A percentile compares a stretch with the other conserved stretches of the same genome.
phyloP scores from a whole-genome alignment of 2,113 vertebrate genomes.

The Scomber japonicus region DNA sequence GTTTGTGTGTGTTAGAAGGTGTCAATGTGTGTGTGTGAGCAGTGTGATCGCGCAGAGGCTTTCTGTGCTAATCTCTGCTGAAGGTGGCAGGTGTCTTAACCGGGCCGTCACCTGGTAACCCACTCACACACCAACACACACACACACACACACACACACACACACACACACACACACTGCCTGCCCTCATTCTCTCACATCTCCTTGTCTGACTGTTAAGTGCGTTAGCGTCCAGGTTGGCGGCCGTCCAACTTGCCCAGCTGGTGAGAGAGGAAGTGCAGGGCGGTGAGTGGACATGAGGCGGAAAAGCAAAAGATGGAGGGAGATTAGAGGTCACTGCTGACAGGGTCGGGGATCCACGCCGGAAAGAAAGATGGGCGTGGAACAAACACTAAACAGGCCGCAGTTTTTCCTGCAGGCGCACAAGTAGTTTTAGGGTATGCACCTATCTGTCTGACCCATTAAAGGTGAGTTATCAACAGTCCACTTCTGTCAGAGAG shows the following conservation, averaged over 20 bases:
- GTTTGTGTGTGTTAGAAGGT: slow-evolving; percentile 25
- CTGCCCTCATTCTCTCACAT: slow-evolving; percentile 49
- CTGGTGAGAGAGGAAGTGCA: slow-evolving; percentile 43
- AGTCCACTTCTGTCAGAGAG: slow-evolving; percentile 17
- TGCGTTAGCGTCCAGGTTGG: slow-evolving; percentile 57
- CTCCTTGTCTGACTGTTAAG: slow-evolving; percentile 51
- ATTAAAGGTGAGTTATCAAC: slow-evolving; percentile 46
- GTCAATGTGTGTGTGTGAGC: slow-evolving; percentile 22
- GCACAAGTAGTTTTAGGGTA: slow-evolving; percentile 8
- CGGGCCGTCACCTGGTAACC: slow-evolving; percentile 80
- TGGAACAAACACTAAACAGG: slow-evolving; percentile 58
- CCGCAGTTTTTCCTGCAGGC: slow-evolving; percentile 44
- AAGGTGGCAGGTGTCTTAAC: slow-evolving; percentile 82
- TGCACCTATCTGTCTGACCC: slow-evolving; percentile 35
- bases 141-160: slow-evolving; percentile 21
- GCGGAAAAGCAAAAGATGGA: slow-evolving; percentile 63
- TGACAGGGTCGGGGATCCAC: slow-evolving; percentile 53
- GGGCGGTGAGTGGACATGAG: slow-evolving; percentile 37
- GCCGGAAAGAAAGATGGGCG: slow-evolving; percentile 43
- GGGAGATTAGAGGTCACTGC: slow-evolving; percentile 70
- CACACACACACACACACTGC: slow-evolving; percentile 23
- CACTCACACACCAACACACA: slow-evolving; percentile 39
- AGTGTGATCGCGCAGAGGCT: slow-evolving; percentile 50
- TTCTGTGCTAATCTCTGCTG: slow-evolving; percentile 80
- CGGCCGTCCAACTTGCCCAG: slow-evolving; percentile 58